These are phyloP conservation scores for Peromyscus polionotus DNA, from an alignment of 2,113 vertebrate genomes.

Conservation along the genomic window DNA sequence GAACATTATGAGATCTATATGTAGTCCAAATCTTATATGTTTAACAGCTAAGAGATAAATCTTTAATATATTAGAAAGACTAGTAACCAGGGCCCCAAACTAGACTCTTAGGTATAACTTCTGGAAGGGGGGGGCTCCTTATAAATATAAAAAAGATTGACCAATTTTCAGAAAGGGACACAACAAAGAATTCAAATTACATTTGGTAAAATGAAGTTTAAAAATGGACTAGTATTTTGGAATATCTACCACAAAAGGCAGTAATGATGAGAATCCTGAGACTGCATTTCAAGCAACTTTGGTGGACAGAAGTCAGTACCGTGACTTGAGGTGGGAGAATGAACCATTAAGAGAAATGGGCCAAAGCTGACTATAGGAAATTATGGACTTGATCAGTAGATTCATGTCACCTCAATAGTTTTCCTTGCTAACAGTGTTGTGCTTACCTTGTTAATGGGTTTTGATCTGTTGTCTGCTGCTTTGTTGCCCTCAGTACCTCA, in stretches of 20 bases:
- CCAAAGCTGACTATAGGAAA: background rate
- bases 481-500: slow-evolving; percentile 28
- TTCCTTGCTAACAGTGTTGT: slow-evolving; percentile 15
- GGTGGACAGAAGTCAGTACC: background rate
- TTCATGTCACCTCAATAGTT: slow-evolving; percentile 45
- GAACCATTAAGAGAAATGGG: background rate
- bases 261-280: background rate
- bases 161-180: background rate
- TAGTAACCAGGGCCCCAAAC: background rate
- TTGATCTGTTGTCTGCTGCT: slow-evolving; percentile 36
- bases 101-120: background rate
- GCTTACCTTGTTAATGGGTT: background rate
- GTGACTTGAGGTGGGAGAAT: background rate
- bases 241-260: background rate
- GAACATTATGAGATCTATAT: background rate
- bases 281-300: background rate
- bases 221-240: background rate
- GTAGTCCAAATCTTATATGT: background rate
- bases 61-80: background rate
- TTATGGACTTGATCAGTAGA: slow-evolving; percentile 32
- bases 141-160: background rate
- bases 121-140: background rate
- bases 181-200: background rate
- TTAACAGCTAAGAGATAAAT: background rate
- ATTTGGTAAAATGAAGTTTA: background rate